Percentiles rank a stretch among this genome's conserved stretches.
phyloP scores from a whole-genome alignment of 2,797 vertebrate species.

The Macrochelys suwanniensis region DNA sequence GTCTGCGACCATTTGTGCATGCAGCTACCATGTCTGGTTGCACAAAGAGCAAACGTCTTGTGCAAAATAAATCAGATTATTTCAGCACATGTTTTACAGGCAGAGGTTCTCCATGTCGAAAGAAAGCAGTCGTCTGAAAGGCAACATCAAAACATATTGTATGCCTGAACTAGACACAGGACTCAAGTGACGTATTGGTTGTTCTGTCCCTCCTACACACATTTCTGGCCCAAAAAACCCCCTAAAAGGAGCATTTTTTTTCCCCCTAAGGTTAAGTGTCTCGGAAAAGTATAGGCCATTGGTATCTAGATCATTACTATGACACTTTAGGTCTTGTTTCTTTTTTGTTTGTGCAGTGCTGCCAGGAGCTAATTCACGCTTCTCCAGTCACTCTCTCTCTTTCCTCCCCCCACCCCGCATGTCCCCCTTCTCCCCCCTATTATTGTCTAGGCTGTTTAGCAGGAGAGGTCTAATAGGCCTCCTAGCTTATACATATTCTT shows the following conservation, averaged over 20 bases:
- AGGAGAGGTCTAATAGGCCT: conserved; percentile 19
- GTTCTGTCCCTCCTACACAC: background rate
- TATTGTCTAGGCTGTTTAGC: background rate
- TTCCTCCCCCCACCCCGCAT: accelerated
- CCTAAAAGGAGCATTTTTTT: background rate
- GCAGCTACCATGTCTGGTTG: background rate
- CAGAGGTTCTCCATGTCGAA: background rate
- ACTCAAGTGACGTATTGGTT: background rate
- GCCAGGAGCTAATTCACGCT: background rate
- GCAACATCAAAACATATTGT: background rate
- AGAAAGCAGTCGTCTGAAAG: background rate
- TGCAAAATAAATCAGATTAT: conserved; percentile 2
- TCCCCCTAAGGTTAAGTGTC: background rate
- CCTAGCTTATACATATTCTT: conserved; percentile 38
- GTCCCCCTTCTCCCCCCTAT: background rate
- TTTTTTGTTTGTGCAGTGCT: background rate
- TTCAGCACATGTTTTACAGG: background rate
- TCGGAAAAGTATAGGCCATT: background rate
- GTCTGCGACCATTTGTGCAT: accelerated
- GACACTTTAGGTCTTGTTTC: background rate
- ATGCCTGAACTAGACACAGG: accelerated
- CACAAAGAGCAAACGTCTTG: background rate
- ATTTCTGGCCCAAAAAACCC: background rate
- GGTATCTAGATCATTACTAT: background rate
- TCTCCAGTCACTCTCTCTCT: background rate